Conservation (phyloP, 2,113 vertebrate genomes). For the Balaeniceps rex region DNA sequence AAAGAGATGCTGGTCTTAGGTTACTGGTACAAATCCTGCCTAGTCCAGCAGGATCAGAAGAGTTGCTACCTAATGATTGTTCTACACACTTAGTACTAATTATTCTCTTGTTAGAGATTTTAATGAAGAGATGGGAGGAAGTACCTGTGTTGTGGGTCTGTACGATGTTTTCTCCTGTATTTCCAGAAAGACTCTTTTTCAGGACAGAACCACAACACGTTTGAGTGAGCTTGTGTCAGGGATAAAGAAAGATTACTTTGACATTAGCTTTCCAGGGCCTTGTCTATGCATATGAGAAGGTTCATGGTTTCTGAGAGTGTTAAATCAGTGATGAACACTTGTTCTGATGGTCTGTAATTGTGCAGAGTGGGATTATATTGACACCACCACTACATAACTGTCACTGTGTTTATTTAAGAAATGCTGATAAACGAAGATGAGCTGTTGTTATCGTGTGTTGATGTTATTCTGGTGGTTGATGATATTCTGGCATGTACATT, state of each 20-base stretch:
- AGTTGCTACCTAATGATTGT: not conserved
- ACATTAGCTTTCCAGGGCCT: not conserved
- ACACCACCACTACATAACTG: not conserved
- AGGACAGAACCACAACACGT: not conserved
- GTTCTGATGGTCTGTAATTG: not conserved
- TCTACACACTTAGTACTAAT: not conserved
- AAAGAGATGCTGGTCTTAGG: not conserved
- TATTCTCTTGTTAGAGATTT: not conserved
- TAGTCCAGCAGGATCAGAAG: not conserved
- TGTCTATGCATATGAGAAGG: not conserved
- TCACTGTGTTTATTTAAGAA: not conserved
- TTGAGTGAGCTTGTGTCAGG: not conserved
- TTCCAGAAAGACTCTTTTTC: not conserved
- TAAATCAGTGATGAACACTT: not conserved
- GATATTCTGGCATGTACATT: not conserved
- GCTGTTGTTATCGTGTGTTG: not conserved
- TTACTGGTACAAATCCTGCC: not conserved
- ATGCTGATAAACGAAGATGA: not conserved
- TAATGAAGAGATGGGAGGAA: not conserved
- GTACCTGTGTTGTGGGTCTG: not conserved
- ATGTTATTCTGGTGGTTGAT: not conserved
- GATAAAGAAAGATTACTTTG: not conserved
- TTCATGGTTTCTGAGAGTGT: not conserved
- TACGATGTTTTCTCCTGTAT: not conserved
- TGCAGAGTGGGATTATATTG: not conserved